Conservation (phyloP, 1,140 invertebrate genomes). For the Cydia amplana region DNA sequence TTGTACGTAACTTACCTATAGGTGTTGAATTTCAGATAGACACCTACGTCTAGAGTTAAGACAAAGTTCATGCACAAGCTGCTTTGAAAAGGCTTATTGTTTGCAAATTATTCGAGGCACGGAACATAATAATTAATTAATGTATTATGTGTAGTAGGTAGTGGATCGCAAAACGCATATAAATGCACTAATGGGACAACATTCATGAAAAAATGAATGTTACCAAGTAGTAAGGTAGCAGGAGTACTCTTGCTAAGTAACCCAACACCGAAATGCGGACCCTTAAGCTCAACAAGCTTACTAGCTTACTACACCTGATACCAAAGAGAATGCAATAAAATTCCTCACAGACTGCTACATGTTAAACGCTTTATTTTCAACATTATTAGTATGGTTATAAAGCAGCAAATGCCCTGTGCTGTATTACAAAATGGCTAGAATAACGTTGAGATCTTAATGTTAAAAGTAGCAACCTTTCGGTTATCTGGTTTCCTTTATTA, state of each 20-base stretch:
- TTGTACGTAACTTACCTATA: no score
- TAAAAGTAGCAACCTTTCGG: constrained; percentile 12
- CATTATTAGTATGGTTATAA: background rate
- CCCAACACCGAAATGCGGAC: background rate
- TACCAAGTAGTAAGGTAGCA: background rate
- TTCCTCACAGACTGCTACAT: background rate
- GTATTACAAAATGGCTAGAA: background rate
- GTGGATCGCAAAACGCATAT: background rate
- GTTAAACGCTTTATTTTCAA: background rate
- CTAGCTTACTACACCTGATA: constrained; percentile 19
- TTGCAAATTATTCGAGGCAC: background rate
- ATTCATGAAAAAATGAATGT: background rate
- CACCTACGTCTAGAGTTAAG: no score
- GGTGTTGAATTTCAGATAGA: no score
- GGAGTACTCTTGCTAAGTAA: constrained; percentile 8
- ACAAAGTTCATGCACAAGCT: constrained; percentile 14
- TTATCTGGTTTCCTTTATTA: constrained; percentile 26
- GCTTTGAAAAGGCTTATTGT: constrained; percentile 21
- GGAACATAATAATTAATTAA: background rate
- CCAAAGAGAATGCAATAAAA: constrained; percentile 18
- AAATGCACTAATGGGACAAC: background rate
- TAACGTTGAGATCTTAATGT: background rate
- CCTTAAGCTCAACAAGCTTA: constrained; percentile 25
- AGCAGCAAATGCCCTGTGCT: background rate
- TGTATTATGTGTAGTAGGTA: background rate